Conservation (phyloP, 2,113 vertebrate species). For the Colinus virginianus region DNA sequence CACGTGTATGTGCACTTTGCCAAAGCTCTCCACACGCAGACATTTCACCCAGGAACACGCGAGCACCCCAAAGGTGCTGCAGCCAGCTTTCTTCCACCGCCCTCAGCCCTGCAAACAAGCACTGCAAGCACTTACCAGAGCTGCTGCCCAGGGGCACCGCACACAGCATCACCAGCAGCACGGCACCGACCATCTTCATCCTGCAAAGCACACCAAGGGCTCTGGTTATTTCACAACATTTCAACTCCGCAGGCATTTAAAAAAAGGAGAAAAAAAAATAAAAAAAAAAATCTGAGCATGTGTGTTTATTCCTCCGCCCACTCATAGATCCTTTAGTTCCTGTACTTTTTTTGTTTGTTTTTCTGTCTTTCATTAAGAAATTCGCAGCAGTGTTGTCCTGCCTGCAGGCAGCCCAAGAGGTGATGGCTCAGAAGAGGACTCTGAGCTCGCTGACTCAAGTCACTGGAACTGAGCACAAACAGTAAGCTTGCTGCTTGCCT, state of each 20-base stretch:
- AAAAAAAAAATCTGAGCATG: background rate
- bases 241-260: background rate
- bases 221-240: background rate
- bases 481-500: background rate
- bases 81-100: background rate
- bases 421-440: background rate
- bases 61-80: background rate
- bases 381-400: accelerated
- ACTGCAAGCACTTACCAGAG: conserved; percentile 65
- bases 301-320: background rate
- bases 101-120: background rate
- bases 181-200: conserved; percentile 70
- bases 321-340: background rate
- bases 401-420: background rate
- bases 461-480: background rate
- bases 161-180: conserved; percentile 48
- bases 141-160: conserved; percentile 17
- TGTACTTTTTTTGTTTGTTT: background rate
- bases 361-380: background rate
- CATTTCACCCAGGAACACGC: background rate
- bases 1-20: background rate
- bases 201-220: conserved; percentile 58
- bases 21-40: background rate
- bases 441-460: background rate
- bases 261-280: background rate